Percentiles rank a stretch among this genome's conserved stretches.
phyloP scores from a whole-genome alignment of 92 coral and sea anemone genomes.

The Bergia puertoricense region DNA sequence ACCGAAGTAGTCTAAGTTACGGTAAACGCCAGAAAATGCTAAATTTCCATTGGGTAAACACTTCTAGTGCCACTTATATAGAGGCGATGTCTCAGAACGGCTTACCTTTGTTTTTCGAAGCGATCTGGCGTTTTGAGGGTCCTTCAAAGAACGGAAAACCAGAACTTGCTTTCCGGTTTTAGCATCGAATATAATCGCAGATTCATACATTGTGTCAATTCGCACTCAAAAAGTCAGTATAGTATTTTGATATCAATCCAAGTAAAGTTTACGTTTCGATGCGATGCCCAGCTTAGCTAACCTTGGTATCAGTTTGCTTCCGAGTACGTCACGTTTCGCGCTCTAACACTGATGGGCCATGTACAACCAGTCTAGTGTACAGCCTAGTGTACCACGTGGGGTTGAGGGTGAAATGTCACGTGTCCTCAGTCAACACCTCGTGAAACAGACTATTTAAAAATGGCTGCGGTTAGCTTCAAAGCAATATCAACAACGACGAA shows the following conservation, averaged over 20 bases:
- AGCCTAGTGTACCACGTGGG: not conserved
- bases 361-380: too few species aligned
- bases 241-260: not conserved
- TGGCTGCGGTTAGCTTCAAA: not conserved
- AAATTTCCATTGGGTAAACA: not conserved
- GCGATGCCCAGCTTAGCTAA: not conserved
- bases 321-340: too few species aligned
- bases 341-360: not conserved
- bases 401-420: not conserved
- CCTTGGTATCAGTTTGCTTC: not conserved
- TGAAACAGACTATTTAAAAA: too few species aligned
- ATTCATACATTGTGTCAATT: constrained; percentile 17
- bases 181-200: constrained; percentile 29
- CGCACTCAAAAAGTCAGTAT: not conserved
- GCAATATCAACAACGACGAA: not conserved
- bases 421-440: not conserved
- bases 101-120: constrained; percentile 3
- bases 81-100: not conserved
- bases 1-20: too few species aligned
- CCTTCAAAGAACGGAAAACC: constrained; percentile 22
- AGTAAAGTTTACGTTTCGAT: not conserved
- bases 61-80: not conserved
- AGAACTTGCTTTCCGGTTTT: constrained; percentile 24
- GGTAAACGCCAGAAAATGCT: not conserved
- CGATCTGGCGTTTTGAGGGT: constrained; percentile 4